Evolutionary conservation across 2,888 invertebrate genomes (phyloP).

Genomic region (Graphium colonna): DNA sequence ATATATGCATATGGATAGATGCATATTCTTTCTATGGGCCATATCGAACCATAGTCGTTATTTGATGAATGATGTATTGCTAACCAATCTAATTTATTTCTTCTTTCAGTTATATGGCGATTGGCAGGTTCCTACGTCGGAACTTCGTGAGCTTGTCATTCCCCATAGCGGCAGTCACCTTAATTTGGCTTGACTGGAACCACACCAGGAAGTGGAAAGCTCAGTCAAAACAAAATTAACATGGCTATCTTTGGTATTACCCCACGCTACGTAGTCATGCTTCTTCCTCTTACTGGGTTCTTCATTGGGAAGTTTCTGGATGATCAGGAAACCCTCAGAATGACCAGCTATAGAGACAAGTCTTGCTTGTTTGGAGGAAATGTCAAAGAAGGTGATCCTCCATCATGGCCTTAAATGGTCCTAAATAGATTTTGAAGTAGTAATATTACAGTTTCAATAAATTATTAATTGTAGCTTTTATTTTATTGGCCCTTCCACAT

Average conservation of each 20-base stretch:
- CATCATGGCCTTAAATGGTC: conserved; percentile 85
- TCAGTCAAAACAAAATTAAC: conserved; percentile 48
- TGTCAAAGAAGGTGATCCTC: conserved; percentile 83
- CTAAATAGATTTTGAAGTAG: not conserved
- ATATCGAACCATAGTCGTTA: too few relatives aligned
- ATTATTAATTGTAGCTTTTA: not conserved
- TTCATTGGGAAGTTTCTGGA: conserved; percentile 84
- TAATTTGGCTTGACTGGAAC: conserved; percentile 86
- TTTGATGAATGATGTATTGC: too few relatives aligned
- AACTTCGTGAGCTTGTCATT: conserved; percentile 85
- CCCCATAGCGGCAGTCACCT: conserved; percentile 78
- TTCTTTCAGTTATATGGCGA: conserved; percentile 74
- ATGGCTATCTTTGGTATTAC: conserved; percentile 81
- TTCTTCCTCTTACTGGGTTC: conserved; percentile 79
- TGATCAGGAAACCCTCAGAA: conserved; percentile 84
- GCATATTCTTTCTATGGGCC: too few relatives aligned
- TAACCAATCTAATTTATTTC: conserved; percentile 20
- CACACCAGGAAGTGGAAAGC: conserved; percentile 87
- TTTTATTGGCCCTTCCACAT: not conserved
- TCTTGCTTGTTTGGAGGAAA: conserved; percentile 87
- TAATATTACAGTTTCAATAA: conserved; percentile 4
- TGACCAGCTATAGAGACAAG: conserved; percentile 88
- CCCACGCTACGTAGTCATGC: conserved; percentile 66
- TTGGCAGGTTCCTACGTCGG: conserved; percentile 72
- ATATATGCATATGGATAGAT: too few relatives aligned